phyloP scores from a whole-genome alignment of 2,797 vertebrate species.

The Eulemur mongoz region DNA sequence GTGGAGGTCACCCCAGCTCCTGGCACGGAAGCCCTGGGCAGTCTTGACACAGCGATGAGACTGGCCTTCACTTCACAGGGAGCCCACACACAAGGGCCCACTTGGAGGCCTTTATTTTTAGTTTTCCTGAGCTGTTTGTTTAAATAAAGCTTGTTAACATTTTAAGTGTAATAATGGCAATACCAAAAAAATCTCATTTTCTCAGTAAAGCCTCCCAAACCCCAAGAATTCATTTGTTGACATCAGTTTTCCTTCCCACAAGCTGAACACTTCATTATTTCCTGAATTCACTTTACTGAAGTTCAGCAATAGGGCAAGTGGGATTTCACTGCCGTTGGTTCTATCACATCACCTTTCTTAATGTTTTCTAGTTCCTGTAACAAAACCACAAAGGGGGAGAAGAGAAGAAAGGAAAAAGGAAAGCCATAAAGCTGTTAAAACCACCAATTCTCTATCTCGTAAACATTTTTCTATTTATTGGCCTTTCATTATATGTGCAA shows the following conservation, averaged over 20 bases:
- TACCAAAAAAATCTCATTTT: neutral
- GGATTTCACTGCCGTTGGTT: neutral
- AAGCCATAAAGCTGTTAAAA: constrained; percentile 79
- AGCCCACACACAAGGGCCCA: neutral
- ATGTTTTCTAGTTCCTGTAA: neutral
- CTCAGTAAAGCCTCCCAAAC: neutral
- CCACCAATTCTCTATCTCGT: constrained; percentile 64
- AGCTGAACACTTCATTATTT: constrained; percentile 28
- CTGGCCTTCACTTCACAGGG: neutral
- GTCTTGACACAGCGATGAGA: neutral
- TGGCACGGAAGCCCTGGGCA: neutral
- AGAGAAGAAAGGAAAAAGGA: neutral
- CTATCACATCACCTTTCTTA: neutral
- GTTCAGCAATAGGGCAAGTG: constrained; percentile 55
- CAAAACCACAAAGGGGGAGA: neutral
- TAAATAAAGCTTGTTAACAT: neutral
- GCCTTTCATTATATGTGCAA: constrained; percentile 85
- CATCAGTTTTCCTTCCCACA: neutral
- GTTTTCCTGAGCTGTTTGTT: neutral
- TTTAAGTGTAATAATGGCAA: neutral
- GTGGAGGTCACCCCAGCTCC: neutral
- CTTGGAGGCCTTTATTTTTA: fast-evolving
- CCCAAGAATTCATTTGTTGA: neutral
- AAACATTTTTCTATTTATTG: constrained; percentile 85
- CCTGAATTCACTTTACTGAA: neutral